phyloP scores from a whole-genome alignment of 2,888 invertebrate species.

The Synergus itoensis region DNA sequence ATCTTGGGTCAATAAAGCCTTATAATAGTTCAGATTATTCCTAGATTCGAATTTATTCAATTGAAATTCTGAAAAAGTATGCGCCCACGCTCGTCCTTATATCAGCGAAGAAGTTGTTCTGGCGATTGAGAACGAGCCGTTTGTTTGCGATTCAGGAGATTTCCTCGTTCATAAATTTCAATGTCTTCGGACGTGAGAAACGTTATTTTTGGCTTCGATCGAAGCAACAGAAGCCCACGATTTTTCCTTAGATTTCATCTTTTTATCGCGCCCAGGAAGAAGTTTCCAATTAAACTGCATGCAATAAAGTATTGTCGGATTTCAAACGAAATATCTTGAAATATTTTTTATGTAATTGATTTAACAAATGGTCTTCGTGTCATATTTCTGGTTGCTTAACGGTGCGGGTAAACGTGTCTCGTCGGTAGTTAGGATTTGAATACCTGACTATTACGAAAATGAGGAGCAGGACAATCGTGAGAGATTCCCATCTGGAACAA shows the following conservation, averaged over 20 bases:
- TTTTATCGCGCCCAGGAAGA: background rate
- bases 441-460: constrained; percentile 73
- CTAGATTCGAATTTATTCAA: constrained; percentile 19
- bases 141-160: constrained; percentile 56
- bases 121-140: constrained; percentile 60
- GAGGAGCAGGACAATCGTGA: constrained; percentile 75
- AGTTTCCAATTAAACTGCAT: too few relatives aligned
- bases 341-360: background rate
- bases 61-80: constrained; percentile 46
- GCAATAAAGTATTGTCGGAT: too few relatives aligned
- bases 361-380: background rate
- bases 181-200: constrained; percentile 38
- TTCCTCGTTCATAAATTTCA: constrained; percentile 72
- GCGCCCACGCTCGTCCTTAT: constrained; percentile 70
- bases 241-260: constrained; percentile 1
- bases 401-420: constrained; percentile 66
- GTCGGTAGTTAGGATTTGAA: constrained; percentile 69
- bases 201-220: constrained; percentile 11
- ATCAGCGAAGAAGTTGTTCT: constrained; percentile 62
- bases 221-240: constrained; percentile 1
- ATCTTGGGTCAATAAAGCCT: background rate
- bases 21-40: background rate
- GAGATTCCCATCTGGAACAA: constrained; percentile 76
- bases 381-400: constrained; percentile 66
- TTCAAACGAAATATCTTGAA: background rate